Evolutionary conservation across 2,888 invertebrate species (phyloP), one percentile per base, ranked within the genome.

Genomic region (Physocephala rufipes): DNA sequence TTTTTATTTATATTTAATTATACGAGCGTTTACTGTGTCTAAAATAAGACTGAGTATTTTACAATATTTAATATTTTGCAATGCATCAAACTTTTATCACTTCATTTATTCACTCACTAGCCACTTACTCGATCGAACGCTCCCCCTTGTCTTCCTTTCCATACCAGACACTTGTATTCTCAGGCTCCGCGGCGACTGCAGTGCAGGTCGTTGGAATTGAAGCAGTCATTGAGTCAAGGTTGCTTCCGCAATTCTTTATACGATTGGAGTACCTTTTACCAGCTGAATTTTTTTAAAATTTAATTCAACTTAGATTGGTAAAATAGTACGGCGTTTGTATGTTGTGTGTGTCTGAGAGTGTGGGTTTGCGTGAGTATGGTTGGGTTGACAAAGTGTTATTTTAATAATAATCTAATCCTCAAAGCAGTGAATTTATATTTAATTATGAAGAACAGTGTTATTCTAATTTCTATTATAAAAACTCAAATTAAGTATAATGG

Each of bases 151-250:
- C 71, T 67, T 71, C 63, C 73, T 19, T 55, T 49, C 12, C n/a
- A n/a, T n/a, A n/a, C n/a, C n/a, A n/a, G n/a, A n/a, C n/a, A n/a
- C n/a, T n/a, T n/a, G n/a, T n/a, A n/a, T n/a, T n/a, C n/a, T n/a
- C n/a, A n/a, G n/a, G n/a, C n/a, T n/a, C n/a, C 51, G 28, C 51
- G 13, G 26, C 36, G 53, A 55, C 64, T 65, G 59, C 61, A 28
- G 68, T 71, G 71, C 74, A 84, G 84, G 85, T 85, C 84, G 85
- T 85, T 84, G 83, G 84, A 86, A 84, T 85, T 85, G 85, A 81
- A 76, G 79, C 81, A 81, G 80, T 83, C 82, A 83, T 82, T 82
- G 79, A 85, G 83, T 84, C 86, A 85, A 85, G 86, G 85, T 82
- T 81, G 80, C 81, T 85, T 85, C 86, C 85, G 85, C 77, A 78